Conservation (phyloP, 2,888 invertebrate genomes). For the Eilema griseolum region DNA sequence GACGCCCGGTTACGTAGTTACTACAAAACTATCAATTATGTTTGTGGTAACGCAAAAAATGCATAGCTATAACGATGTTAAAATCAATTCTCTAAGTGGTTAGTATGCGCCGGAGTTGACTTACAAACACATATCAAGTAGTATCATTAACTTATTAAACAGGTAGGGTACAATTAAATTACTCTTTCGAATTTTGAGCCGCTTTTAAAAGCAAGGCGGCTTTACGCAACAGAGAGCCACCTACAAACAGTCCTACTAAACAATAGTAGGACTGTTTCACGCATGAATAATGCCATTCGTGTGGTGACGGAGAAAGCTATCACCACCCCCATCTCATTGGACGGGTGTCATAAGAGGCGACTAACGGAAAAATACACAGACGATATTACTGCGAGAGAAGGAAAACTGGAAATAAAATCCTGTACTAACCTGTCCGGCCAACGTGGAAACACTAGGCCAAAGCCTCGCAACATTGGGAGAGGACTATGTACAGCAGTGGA, state of each 20-base stretch:
- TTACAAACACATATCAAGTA: neutral
- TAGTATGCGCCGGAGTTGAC: neutral
- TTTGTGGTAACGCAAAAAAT: neutral
- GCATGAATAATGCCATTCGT: neutral
- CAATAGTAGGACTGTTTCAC: neutral
- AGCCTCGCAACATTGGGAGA: too few relatives aligned
- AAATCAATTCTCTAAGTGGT: neutral
- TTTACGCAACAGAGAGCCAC: neutral
- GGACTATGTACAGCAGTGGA: too few relatives aligned
- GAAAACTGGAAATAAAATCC: too few relatives aligned
- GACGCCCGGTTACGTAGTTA: conserved; percentile 25
- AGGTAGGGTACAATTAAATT: conserved; percentile 1
- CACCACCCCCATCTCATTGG: too few relatives aligned
- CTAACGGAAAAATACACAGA: too few relatives aligned
- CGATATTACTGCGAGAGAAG: too few relatives aligned
- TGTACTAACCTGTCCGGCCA: too few relatives aligned
- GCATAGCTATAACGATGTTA: neutral
- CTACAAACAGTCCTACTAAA: neutral
- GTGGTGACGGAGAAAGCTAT: too few relatives aligned
- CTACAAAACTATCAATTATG: conserved; percentile 20
- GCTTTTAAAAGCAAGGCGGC: neutral
- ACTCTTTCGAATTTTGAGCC: neutral
- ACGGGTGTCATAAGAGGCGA: too few relatives aligned
- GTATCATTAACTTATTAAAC: neutral
- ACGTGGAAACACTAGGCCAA: too few relatives aligned